phyloP scores from a whole-genome alignment of 2,113 vertebrate species.

The Gopherus flavomarginatus region DNA sequence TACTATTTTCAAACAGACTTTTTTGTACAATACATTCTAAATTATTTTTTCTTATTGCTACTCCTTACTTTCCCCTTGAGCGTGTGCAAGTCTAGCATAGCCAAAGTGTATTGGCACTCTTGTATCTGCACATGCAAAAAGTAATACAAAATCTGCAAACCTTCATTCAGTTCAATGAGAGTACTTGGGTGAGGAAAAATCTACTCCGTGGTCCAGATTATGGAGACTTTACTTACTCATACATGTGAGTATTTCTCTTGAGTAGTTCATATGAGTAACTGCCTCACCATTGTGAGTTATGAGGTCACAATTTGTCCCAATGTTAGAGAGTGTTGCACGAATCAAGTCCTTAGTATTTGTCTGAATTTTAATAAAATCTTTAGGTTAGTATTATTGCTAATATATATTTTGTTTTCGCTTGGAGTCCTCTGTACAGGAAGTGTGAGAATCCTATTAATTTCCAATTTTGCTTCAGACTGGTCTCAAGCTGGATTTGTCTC shows the following conservation, averaged over 20 bases:
- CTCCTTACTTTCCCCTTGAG: not conserved
- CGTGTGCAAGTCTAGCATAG: not conserved
- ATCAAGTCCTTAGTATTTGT: not conserved
- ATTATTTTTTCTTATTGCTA: not conserved
- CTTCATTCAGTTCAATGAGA: not conserved
- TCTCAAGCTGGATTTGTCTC: constrained; percentile 26
- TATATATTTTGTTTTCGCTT: constrained; percentile 4
- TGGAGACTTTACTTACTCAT: not conserved
- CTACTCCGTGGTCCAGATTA: not conserved
- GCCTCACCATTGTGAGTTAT: not conserved
- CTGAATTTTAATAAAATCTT: not conserved
- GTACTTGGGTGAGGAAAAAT: not conserved
- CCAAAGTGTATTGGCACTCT: not conserved
- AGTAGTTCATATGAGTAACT: not conserved
- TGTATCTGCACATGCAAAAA: not conserved
- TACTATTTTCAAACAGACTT: not conserved
- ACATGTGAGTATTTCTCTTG: not conserved
- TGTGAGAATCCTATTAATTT: not conserved
- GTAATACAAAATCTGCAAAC: not conserved
- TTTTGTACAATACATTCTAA: accelerated
- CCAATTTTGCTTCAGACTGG: constrained; percentile 16
- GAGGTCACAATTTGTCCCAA: not conserved
- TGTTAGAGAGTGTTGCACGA: not conserved
- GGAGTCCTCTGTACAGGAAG: constrained; percentile 6
- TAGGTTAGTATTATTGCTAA: not conserved